Conservation (phyloP, 64 coral and sea anemone species). For the Anthopleura sola region DNA sequence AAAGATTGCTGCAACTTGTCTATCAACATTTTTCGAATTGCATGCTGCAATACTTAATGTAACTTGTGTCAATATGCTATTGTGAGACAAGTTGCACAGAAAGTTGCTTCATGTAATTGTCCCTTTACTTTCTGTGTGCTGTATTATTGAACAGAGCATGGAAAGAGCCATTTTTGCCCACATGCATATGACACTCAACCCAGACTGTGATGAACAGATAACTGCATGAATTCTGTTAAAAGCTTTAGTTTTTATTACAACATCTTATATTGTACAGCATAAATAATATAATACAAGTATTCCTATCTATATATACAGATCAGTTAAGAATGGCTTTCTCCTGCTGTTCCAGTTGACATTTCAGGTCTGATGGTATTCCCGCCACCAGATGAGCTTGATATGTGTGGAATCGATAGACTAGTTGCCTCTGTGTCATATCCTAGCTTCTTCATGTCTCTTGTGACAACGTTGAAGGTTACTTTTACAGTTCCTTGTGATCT, state of each 20-base stretch:
- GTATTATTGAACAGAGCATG: too few species aligned
- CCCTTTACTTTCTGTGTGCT: too few species aligned
- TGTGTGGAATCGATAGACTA: conserved; percentile 76
- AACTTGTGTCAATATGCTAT: too few species aligned
- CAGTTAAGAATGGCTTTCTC: conserved; percentile 60
- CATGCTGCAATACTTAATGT: too few species aligned
- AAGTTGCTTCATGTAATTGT: too few species aligned
- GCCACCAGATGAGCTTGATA: conserved; percentile 44
- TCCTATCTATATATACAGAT: background rate
- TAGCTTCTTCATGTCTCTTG: conserved; percentile 93
- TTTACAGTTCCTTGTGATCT: conserved; percentile 93
- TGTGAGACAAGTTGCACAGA: too few species aligned
- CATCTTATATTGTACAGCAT: background rate
- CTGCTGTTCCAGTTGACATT: conserved; percentile 1
- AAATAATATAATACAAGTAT: conserved; percentile 11
- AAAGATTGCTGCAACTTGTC: too few species aligned
- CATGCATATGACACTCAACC: too few species aligned
- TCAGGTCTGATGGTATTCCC: conserved; percentile 65
- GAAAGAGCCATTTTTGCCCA: too few species aligned
- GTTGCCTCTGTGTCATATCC: conserved; percentile 90
- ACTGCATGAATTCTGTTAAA: background rate
- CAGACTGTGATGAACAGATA: too few species aligned
- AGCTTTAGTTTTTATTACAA: background rate
- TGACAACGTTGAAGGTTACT: conserved; percentile 84
- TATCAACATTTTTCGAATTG: too few species aligned